A percentile compares a stretch with the other conserved stretches of the same genome.
Conservation (phyloP, 2,797 vertebrate species). For the Scleropages formosus region DNA sequence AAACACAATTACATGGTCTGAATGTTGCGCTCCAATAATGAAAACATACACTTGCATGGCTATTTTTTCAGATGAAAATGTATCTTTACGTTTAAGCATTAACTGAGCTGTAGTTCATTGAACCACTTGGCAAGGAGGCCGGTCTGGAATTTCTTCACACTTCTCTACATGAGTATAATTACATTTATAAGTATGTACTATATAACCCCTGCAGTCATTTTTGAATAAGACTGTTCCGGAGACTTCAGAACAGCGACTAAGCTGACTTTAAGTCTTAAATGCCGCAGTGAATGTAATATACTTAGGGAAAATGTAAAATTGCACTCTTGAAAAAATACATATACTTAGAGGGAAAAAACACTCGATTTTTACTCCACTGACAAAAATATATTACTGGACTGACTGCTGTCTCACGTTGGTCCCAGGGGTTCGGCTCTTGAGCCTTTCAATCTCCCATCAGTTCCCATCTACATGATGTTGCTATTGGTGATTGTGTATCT, state of each 20-base stretch:
- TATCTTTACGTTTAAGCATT: no score
- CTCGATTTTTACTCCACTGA: constrained; percentile 25
- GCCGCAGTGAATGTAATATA: constrained; percentile 18
- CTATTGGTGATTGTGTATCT: constrained; percentile 21
- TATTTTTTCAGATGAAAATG: no score
- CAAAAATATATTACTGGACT: constrained; percentile 12
- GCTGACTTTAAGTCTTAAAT: neutral
- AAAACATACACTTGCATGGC: constrained; percentile 10
- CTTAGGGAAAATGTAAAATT: constrained; percentile 22
- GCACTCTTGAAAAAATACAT: constrained; percentile 11
- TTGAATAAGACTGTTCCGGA: constrained; percentile 20
- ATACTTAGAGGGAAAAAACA: neutral
- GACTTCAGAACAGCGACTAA: neutral
- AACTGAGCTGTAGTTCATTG: no score
- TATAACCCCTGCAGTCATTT: constrained; percentile 4
- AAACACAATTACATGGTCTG: no score
- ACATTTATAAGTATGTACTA: constrained; percentile 21
- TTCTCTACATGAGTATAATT: constrained; percentile 23
- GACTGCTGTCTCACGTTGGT: neutral
- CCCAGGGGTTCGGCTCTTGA: neutral
- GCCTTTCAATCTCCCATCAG: neutral
- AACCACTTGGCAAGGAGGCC: constrained; percentile 20
- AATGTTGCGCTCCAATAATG: no score
- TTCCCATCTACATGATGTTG: neutral
- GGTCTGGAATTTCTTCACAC: neutral